Evolutionary conservation across 2,888 invertebrate genomes (phyloP).

Genomic region (Pheosia gnoma): DNA sequence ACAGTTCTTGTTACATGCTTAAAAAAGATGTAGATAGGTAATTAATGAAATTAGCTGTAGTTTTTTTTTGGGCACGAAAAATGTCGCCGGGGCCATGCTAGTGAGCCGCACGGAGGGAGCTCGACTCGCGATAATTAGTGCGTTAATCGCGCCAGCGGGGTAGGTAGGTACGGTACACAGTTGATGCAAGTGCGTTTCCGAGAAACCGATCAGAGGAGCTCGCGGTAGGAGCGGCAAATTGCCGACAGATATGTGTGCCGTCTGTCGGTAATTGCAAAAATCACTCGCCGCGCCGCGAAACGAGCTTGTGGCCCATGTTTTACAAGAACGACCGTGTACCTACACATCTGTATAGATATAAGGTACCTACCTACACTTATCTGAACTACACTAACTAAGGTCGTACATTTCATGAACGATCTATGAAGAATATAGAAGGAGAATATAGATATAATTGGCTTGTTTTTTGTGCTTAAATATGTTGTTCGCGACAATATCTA

Average conservation of each 20-base stretch:
- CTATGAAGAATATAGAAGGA: too few species aligned
- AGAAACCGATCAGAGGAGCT: conserved; percentile 75
- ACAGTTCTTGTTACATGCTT: conserved; percentile 8
- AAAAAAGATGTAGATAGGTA: conserved; percentile 8
- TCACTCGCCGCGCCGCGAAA: conserved; percentile 59
- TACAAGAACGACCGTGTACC: conserved; percentile 49
- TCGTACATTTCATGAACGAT: too few species aligned
- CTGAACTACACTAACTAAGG: too few species aligned
- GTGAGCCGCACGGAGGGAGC: conserved; percentile 16
- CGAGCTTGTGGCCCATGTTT: conserved; percentile 54
- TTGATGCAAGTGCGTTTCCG: conserved; percentile 77
- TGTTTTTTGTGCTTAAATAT: too few species aligned
- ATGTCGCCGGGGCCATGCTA: conserved; percentile 24
- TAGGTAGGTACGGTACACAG: conserved; percentile 36
- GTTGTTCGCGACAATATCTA: too few species aligned
- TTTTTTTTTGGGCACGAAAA: conserved; percentile 23
- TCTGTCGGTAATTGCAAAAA: conserved; percentile 80
- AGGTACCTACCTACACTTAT: neutral
- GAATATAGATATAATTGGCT: too few species aligned
- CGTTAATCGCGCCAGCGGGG: conserved; percentile 71
- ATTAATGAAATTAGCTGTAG: conserved; percentile 23
- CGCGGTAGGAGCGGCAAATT: conserved; percentile 77
- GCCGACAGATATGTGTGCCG: conserved; percentile 80
- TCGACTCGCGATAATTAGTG: conserved; percentile 63
- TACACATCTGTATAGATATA: conserved; percentile 14